These are phyloP conservation scores for Molanna angustata DNA, from an alignment of 2,888 invertebrate genomes.

Conservation along the genomic window DNA sequence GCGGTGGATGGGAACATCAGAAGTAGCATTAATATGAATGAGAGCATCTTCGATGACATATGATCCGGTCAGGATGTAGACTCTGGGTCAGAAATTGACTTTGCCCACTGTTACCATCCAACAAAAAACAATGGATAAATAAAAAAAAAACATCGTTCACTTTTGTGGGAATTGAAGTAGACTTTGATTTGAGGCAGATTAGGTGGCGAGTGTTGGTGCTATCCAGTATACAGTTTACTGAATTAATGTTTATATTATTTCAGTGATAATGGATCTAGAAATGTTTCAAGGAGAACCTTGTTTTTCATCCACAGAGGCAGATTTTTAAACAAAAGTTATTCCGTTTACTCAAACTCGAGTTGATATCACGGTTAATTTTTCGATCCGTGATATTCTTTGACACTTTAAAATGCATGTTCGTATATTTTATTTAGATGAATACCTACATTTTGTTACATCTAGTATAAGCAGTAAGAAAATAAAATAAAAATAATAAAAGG, in stretches of 20 bases:
- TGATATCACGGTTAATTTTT: no score
- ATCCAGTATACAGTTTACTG: neutral
- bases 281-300: no score
- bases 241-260: neutral
- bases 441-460: no score
- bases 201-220: neutral
- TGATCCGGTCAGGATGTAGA: constrained; percentile 1
- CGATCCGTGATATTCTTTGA: no score
- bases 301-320: no score
- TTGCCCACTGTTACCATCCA: constrained; percentile 1
- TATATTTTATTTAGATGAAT: no score
- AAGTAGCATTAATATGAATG: constrained; percentile 26
- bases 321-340: no score
- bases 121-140: constrained; percentile 8
- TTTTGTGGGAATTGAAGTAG: neutral
- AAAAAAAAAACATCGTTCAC: neutral
- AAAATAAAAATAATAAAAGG: no score
- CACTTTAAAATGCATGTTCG: no score
- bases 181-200: constrained; percentile 6
- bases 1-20: constrained; percentile 26
- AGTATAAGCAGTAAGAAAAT: no score
- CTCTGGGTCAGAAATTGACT: constrained; percentile 14
- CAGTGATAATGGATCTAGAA: no score
- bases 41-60: constrained; percentile 21
- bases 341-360: no score